Evolutionary conservation across 2,888 invertebrate species (phyloP), one percentile per base, ranked within the genome.

Genomic region (Drosophila nr. fundita): DNA sequence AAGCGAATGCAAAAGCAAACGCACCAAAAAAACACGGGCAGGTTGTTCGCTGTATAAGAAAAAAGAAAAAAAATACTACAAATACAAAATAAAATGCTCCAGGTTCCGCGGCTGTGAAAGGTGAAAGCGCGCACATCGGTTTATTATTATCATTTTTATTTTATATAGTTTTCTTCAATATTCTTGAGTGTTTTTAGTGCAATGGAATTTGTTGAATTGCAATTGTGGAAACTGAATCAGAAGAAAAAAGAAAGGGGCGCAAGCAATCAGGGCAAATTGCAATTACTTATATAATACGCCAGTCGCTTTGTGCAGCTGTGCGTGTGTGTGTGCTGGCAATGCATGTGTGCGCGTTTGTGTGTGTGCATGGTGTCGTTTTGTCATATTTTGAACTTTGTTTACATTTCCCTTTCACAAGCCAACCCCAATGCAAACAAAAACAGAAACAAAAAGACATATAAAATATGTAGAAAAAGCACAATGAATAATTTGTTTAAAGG

Each of bases 281-380:
- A 82, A 77, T 69, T 80, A 87, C 90, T 87, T 87, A 87, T 90
- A 87, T 87, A 87, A 87, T 78, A 71, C 72, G 70, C 72, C 76
- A 67, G 58, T 53, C 73, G 78, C 64, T 65, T 55, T 55, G 61
- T 50, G 57, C 38, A 40, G 49, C 27, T 59, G 60, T 62, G 11
- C 45, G 32, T 55, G 57, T 52, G 32, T 59, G 36, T 49, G 78
- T 55, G 54, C 24, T 54, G 55, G n/a, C 55, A 55, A 55, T 49
- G 38, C 38, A 63, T 48, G 18, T 68, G 13, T 54, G 34, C 36
- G 52, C 45, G 52, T 58, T 21, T 42, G 7, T 54, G 40, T 38
- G 64, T 42, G 66, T 76, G 32, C 32, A 38, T 53, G 13, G 27
- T 73, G 50, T 66, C 52, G 45, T 69, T 67, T 69, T 52, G 29